Conservation (phyloP, 2,113 vertebrate species). For the Ariopsis seemanni region DNA sequence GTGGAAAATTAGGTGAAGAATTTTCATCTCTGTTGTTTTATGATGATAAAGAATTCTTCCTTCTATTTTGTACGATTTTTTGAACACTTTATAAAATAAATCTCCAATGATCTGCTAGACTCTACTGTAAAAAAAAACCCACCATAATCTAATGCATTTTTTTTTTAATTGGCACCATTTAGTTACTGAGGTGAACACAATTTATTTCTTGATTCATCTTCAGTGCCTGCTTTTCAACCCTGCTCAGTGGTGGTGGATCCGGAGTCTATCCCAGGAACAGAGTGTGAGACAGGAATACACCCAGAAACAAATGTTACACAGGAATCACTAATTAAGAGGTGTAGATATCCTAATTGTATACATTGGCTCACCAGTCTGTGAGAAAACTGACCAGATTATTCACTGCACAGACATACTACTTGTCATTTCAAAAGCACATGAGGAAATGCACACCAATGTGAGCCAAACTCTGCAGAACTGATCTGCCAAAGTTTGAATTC, state of each 20-base stretch:
- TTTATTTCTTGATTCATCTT: not conserved
- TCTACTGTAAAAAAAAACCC: not conserved
- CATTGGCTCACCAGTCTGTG: slow-evolving; percentile 7
- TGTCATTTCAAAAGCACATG: slow-evolving; percentile 10
- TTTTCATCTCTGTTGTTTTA: not conserved
- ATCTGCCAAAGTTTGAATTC: slow-evolving; percentile 36
- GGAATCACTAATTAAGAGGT: not conserved
- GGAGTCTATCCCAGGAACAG: not conserved
- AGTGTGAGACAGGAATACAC: not conserved
- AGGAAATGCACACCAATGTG: slow-evolving; percentile 4
- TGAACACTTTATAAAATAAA: not conserved
- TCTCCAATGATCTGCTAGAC: not conserved
- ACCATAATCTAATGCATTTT: not conserved
- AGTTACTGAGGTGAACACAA: not conserved
- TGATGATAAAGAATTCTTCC: not conserved
- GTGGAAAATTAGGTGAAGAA: not conserved
- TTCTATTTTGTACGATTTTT: not conserved
- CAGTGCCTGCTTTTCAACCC: not conserved
- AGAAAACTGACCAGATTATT: slow-evolving; percentile 39
- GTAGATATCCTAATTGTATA: not conserved
- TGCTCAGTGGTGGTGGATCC: not conserved
- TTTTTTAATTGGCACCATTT: not conserved
- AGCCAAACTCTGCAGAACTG: slow-evolving; percentile 13
- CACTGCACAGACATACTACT: slow-evolving; percentile 7
- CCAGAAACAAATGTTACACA: not conserved